These are phyloP conservation scores for Cenopis cana DNA, from an alignment of 2,888 invertebrate genomes.

Conservation along the genomic window DNA sequence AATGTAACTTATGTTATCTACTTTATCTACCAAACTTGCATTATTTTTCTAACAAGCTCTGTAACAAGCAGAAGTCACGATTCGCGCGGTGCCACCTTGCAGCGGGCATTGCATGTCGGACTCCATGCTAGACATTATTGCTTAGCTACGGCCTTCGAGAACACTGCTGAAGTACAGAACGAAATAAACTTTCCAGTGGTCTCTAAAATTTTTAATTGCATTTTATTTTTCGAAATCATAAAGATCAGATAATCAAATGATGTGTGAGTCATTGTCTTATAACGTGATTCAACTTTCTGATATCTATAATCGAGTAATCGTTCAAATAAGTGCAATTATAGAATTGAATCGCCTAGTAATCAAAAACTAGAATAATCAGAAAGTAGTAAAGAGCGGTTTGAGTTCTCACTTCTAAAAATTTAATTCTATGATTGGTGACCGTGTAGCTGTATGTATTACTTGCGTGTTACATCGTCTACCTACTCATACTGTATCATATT, in stretches of 20 bases:
- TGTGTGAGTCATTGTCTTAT: neutral
- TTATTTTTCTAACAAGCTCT: constrained; percentile 45
- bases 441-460: too few species aligned
- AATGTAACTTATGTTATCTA: constrained; percentile 31
- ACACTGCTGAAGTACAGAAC: constrained; percentile 5
- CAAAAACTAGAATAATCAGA: too few species aligned
- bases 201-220: neutral
- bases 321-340: too few species aligned
- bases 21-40: constrained; percentile 20
- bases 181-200: neutral
- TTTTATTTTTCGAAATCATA: neutral
- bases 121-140: constrained; percentile 53
- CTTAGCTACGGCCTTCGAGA: constrained; percentile 32
- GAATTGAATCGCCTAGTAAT: neutral
- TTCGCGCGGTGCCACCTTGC: constrained; percentile 64
- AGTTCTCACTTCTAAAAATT: too few species aligned
- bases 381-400: too few species aligned
- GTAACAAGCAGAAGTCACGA: constrained; percentile 64
- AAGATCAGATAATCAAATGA: neutral
- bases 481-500: neutral
- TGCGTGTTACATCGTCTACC: neutral
- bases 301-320: too few species aligned
- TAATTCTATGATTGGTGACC: too few species aligned
- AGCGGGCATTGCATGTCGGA: constrained; percentile 66
- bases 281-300: too few species aligned